phyloP scores from a whole-genome alignment of 2,888 invertebrate species.

The Drosophila pseudotalamancana region DNA sequence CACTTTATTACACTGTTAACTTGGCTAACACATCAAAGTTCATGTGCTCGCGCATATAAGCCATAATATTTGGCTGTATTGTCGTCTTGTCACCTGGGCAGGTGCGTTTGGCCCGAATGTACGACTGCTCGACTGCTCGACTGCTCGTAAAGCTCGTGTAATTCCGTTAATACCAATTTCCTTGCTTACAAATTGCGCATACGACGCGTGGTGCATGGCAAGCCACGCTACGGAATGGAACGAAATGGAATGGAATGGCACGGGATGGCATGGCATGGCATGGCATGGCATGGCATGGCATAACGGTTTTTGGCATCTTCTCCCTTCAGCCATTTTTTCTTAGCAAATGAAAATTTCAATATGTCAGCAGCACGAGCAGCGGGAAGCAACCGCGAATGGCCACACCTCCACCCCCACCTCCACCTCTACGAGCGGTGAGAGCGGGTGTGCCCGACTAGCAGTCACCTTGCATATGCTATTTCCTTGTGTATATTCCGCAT shows the following conservation, averaged over 20 bases:
- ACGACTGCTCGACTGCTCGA: constrained; percentile 55
- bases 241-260: constrained; percentile 5
- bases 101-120: constrained; percentile 23
- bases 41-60: too few species aligned
- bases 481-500: too few species aligned
- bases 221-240: constrained; percentile 2
- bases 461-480: too few species aligned
- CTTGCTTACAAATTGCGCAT: constrained; percentile 74
- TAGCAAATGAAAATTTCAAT: constrained; percentile 71
- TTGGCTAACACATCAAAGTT: too few species aligned
- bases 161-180: constrained; percentile 77
- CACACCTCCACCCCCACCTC: constrained; percentile 17
- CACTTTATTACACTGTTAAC: too few species aligned
- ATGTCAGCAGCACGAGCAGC: constrained; percentile 63
- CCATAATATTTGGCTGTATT: constrained; percentile 46
- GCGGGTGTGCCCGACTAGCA: too few species aligned
- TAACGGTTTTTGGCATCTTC: too few species aligned
- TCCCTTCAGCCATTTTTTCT: constrained; percentile 32
- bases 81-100: constrained; percentile 52
- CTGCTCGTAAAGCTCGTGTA: constrained; percentile 71
- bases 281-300: too few species aligned
- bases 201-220: constrained; percentile 56
- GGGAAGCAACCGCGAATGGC: constrained; percentile 15
- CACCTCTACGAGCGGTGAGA: too few species aligned
- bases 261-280: constrained; percentile 10